phyloP scores from a whole-genome alignment of 2,797 vertebrate genomes.

The Phalanger gymnotis region DNA sequence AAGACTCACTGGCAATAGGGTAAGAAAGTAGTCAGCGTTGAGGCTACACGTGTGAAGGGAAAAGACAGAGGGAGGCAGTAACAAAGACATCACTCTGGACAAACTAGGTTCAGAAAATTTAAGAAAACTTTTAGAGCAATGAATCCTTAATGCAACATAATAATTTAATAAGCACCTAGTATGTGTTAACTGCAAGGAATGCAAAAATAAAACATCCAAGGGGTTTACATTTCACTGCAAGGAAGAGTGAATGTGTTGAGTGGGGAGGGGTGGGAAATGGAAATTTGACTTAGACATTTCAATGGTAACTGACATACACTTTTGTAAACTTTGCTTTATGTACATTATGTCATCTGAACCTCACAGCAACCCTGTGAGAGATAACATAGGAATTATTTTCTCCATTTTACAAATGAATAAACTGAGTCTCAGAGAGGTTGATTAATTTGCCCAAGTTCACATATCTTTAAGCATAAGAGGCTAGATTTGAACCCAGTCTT shows the following conservation, averaged over 20 bases:
- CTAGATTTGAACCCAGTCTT: background rate
- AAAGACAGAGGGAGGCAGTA: background rate
- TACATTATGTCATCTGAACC: background rate
- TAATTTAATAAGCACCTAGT: no score
- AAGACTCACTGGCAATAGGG: background rate
- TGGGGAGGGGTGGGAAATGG: no score
- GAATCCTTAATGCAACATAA: no score
- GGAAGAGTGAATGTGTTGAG: no score
- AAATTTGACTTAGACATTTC: no score
- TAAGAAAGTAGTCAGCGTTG: background rate
- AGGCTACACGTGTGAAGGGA: background rate
- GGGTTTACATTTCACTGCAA: no score
- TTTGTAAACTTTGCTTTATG: background rate
- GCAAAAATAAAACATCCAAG: no score
- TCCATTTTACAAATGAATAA: background rate
- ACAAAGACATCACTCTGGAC: background rate
- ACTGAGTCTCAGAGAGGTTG: conserved; percentile 15
- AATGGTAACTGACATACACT: no score
- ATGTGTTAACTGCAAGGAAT: no score
- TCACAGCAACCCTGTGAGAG: background rate
- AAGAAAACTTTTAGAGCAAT: no score
- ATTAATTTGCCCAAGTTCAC: background rate
- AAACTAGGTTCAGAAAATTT: no score
- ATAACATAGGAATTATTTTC: background rate
- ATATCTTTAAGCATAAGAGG: background rate